phyloP scores from a whole-genome alignment of 2,888 invertebrate species.

The Cetonia aurata region DNA sequence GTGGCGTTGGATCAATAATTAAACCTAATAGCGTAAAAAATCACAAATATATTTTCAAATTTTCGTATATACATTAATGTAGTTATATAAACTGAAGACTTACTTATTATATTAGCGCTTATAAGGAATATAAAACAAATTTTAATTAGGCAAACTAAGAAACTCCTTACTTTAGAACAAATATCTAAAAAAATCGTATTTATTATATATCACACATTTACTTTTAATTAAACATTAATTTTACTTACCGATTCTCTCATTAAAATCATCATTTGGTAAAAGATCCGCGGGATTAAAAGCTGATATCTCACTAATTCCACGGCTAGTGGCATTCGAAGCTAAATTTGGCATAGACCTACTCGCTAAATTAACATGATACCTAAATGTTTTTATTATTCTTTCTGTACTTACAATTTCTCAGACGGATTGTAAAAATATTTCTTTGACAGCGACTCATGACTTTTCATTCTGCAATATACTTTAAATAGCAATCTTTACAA shows the following conservation, averaged over 20 bases:
- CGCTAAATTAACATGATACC: conserved; percentile 25
- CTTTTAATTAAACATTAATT: background rate
- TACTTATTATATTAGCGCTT: conserved; percentile 36
- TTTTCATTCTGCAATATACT: conserved; percentile 9
- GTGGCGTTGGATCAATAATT: conserved; percentile 41
- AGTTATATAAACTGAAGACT: background rate
- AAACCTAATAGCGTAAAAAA: conserved; percentile 31
- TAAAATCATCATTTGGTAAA: conserved; percentile 33
- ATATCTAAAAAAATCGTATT: background rate
- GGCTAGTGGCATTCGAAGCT: background rate
- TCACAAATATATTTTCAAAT: too few species aligned
- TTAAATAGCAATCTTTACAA: background rate
- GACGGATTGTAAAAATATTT: background rate
- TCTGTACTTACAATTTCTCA: conserved; percentile 9
- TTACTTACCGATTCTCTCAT: background rate
- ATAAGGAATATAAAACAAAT: conserved; percentile 28
- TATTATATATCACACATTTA: background rate
- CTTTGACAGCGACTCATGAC: conserved; percentile 12
- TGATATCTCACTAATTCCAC: background rate
- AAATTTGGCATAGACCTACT: conserved; percentile 21
- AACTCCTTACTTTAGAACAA: background rate
- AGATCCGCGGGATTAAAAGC: conserved; percentile 36
- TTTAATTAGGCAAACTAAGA: conserved; percentile 14
- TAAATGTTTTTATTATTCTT: conserved; percentile 2
- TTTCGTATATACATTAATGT: too few species aligned